phyloP scores from a whole-genome alignment of 2,797 vertebrate species.

The Syngnathus rostellatus region DNA sequence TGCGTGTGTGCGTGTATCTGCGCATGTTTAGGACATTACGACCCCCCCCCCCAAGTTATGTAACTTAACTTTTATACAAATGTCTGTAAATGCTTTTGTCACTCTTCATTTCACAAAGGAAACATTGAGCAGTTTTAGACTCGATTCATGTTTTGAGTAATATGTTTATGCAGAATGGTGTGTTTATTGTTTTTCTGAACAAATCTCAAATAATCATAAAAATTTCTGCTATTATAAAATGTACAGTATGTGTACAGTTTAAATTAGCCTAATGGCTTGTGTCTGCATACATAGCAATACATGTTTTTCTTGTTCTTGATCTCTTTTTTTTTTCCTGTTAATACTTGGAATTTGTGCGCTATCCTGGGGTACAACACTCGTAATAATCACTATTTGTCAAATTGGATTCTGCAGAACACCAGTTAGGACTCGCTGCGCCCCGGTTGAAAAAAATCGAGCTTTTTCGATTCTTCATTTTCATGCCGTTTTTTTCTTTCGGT shows the following conservation, averaged over 20 bases:
- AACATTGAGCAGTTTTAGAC: constrained; percentile 40
- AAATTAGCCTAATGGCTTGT: constrained; percentile 58
- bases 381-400: background rate
- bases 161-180: constrained; percentile 33
- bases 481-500: no score
- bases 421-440: background rate
- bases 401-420: background rate
- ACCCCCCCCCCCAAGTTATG: constrained; percentile 56
- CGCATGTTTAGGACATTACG: constrained; percentile 55
- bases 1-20: background rate
- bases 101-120: constrained; percentile 37
- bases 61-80: constrained; percentile 67
- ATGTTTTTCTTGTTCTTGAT: constrained; percentile 49
- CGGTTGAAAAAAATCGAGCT: no score
- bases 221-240: constrained; percentile 43
- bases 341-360: constrained; percentile 11
- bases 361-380: background rate
- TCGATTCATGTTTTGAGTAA: constrained; percentile 45
- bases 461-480: no score
- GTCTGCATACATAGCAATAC: constrained; percentile 60
- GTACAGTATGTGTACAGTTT: constrained; percentile 62
- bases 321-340: constrained; percentile 15
- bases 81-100: constrained; percentile 39
- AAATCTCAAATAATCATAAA: constrained; percentile 26
- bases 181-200: constrained; percentile 42